Conservation (phyloP, 2,888 invertebrate genomes). For the Suillia variegata region DNA sequence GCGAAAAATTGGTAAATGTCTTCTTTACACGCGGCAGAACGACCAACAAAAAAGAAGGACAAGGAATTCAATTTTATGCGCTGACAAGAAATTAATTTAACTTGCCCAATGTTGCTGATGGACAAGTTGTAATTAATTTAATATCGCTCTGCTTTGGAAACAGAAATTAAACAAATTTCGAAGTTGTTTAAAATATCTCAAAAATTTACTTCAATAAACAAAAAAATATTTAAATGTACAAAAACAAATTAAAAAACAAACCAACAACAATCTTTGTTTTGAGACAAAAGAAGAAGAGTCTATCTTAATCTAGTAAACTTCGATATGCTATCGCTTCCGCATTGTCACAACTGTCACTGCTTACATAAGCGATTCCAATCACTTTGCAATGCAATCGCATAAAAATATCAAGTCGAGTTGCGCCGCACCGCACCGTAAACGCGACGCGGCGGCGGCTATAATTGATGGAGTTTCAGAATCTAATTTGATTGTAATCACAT, state of each 20-base stretch:
- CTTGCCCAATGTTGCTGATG: no score
- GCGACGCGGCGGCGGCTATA: constrained; percentile 12
- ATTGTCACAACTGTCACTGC: neutral
- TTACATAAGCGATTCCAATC: neutral
- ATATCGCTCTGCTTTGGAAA: no score
- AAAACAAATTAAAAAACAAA: no score
- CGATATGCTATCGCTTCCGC: neutral
- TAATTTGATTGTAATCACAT: constrained; percentile 39
- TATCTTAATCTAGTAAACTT: no score
- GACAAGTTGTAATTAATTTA: no score
- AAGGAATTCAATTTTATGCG: neutral
- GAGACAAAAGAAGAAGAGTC: no score
- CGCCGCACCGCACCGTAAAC: neutral
- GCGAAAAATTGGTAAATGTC: constrained; percentile 1
- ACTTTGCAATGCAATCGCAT: constrained; percentile 1
- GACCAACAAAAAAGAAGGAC: neutral
- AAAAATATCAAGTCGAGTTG: neutral
- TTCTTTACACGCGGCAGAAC: neutral
- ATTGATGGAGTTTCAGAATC: constrained; percentile 38
- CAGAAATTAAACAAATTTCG: no score
- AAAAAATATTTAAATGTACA: no score
- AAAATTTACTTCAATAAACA: no score
- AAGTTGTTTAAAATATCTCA: no score
- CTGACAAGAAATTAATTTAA: neutral
- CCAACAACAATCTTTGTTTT: no score